Evolutionary conservation across 2,113 vertebrate genomes (phyloP), one percentile per base, ranked within the genome.

Genomic region (Limanda limanda): DNA sequence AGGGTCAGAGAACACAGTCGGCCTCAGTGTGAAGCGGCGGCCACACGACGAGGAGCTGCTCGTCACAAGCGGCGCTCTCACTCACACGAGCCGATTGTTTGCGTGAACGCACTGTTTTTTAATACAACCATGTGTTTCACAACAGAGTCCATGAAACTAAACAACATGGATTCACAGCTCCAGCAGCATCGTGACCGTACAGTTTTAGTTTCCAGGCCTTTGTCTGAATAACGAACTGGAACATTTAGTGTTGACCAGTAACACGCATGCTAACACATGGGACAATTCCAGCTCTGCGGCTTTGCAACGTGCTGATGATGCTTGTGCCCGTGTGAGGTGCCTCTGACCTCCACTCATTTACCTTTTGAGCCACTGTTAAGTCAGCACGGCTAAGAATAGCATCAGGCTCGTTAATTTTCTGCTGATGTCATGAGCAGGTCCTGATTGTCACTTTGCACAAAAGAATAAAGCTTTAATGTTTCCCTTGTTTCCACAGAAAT

Each of bases 341-440:
- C 52, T 68, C 12, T 84, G 81, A 87, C 87, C 79, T 68, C 67
- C 40, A 27, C 35, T 61, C 23, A 65, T 85, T 85, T 73, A 80
- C 64, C 56, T 82, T 77, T 78, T 58, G n/a, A 76, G 54, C 56
- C 67, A 18, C 31, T 64, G 59, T 76, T 31, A 65, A 71, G 84
- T 82, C 80, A 87, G 76, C 76, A 78, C 15, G 37, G 1, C 60
- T 75, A 81, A 79, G 90, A 86, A 90, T 87, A 89, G 51, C 47
- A 10, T 21, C 18, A 18, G 4, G 18, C 17, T 45, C 79, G 67
- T 63, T 68, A 31, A 79, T 31, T 51, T 72, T 77, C 25, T 77
- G 60, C 23, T 83, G 82, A 72, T 65, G 75, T 66, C 58, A 77
- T 12, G 18, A 78, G 37, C 12, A 60, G 48, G 17, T 63, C 5